These are phyloP conservation scores for Ladona fulva DNA, from an alignment of 1,140 invertebrate species.

Conservation along the genomic window DNA sequence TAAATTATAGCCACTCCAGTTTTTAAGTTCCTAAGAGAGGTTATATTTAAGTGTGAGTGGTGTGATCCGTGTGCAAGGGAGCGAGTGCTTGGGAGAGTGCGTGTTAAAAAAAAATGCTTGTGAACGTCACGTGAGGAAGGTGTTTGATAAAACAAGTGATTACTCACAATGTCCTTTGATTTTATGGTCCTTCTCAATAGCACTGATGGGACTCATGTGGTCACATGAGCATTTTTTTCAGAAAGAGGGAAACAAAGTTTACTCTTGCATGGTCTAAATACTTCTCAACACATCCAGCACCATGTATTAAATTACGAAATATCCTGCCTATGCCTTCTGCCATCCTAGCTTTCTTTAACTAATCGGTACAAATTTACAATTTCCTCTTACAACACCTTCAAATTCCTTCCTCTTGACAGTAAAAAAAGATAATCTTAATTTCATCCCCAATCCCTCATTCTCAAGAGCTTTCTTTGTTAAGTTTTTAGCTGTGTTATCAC, in stretches of 20 bases:
- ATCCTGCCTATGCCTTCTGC: conserved; percentile 2
- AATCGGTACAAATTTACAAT: conserved; percentile 7
- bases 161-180: not conserved
- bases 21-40: conserved; percentile 5
- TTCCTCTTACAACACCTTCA: not conserved
- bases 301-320: conserved; percentile 4
- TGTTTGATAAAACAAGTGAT: conserved; percentile 10
- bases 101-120: not conserved
- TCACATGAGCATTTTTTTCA: conserved; percentile 5
- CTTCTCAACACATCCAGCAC: not conserved
- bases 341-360: conserved; percentile 5
- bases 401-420: conserved; percentile 9
- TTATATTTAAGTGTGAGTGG: conserved; percentile 10
- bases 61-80: not conserved
- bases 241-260: not conserved
- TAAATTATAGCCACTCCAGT: conserved; percentile 9
- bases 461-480: no score
- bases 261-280: conserved; percentile 1
- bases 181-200: conserved; percentile 9
- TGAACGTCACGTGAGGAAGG: not conserved
- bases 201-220: not conserved
- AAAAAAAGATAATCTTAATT: not conserved
- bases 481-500: no score
- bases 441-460: no score
- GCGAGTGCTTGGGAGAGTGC: not conserved